A percentile compares a stretch with the other conserved stretches of the same genome.
These are phyloP conservation scores for Akabosia matsudoensis DNA, from an alignment of 1,140 invertebrate genomes.

Conservation along the genomic window DNA sequence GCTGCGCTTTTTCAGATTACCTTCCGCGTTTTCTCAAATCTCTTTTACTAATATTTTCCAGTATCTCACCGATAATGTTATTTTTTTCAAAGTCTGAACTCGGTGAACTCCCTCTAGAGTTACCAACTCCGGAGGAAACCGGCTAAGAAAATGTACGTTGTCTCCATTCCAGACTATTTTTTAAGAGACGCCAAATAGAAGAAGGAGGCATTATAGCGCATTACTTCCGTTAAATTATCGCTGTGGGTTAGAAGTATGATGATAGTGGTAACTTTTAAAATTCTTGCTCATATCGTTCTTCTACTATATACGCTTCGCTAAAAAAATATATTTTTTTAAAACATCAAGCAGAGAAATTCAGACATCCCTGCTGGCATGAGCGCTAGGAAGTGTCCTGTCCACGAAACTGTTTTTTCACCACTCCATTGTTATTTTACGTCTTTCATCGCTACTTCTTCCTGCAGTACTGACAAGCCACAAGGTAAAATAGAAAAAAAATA, in stretches of 20 bases:
- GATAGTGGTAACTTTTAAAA: neutral
- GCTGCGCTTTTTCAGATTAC: neutral
- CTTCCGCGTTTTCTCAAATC: neutral
- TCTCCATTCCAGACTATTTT: no score
- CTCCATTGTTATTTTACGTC: neutral
- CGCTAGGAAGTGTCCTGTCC: neutral
- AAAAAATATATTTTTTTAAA: no score
- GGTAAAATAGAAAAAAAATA: neutral
- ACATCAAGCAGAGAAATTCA: no score
- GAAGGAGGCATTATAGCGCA: no score
- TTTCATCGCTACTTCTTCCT: no score
- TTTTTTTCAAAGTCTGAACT: slow-evolving; percentile 8
- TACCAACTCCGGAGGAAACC: no score
- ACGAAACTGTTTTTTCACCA: neutral
- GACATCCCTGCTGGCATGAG: neutral
- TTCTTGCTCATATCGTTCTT: neutral
- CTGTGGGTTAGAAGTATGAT: no score
- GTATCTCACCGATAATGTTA: neutral
- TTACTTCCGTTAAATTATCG: no score
- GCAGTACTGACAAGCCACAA: neutral
- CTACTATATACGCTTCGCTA: neutral
- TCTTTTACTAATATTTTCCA: neutral
- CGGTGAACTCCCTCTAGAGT: neutral
- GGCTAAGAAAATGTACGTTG: no score
- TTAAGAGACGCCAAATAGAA: no score